A percentile compares a stretch with the other conserved stretches of the same genome.
Evolutionary conservation across 2,797 vertebrate genomes (phyloP).

Genomic region (Myripristis murdjan): DNA sequence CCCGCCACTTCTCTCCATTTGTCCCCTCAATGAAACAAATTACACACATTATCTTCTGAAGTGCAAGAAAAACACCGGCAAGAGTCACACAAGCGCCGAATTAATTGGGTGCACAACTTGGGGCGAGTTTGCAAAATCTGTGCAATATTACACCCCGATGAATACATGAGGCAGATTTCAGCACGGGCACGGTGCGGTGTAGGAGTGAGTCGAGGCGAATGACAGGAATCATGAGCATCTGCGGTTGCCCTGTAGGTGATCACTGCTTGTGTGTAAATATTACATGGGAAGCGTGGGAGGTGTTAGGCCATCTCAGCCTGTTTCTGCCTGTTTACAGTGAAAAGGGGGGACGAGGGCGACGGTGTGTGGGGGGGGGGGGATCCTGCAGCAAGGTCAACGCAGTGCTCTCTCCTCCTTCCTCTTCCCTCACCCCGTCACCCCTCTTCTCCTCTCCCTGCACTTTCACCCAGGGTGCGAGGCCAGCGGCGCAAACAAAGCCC

Average conservation of each 20-base stretch:
- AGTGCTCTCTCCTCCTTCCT: constrained; percentile 64
- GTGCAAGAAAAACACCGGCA: constrained; percentile 25
- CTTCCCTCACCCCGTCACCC: constrained; percentile 29
- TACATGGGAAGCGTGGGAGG: constrained; percentile 28
- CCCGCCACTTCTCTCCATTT: constrained; percentile 35
- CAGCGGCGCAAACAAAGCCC: constrained; percentile 73
- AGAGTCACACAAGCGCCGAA: constrained; percentile 40
- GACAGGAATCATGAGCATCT: constrained; percentile 13
- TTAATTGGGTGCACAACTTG: constrained; percentile 57
- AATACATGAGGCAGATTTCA: constrained; percentile 43
- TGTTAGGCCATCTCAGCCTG: background rate
- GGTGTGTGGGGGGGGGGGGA: constrained; percentile 21
- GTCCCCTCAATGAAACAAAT: constrained; percentile 46
- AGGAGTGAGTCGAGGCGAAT: background rate
- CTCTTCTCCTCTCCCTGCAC: constrained; percentile 61
- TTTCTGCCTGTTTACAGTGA: constrained; percentile 43
- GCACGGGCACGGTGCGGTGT: constrained; percentile 28
- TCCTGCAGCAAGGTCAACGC: constrained; percentile 57
- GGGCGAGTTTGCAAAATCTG: constrained; percentile 35
- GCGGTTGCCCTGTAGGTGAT: constrained; percentile 22
- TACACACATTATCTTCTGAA: constrained; percentile 34
- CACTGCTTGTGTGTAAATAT: constrained; percentile 45
- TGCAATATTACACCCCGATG: constrained; percentile 24
- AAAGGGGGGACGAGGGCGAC: background rate
- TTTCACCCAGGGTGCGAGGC: constrained; percentile 53